A percentile compares a stretch with the other conserved stretches of the same genome.
Evolutionary conservation across 92 coral and sea anemone genomes (phyloP).

Genomic region (Zoanthus gigantus): DNA sequence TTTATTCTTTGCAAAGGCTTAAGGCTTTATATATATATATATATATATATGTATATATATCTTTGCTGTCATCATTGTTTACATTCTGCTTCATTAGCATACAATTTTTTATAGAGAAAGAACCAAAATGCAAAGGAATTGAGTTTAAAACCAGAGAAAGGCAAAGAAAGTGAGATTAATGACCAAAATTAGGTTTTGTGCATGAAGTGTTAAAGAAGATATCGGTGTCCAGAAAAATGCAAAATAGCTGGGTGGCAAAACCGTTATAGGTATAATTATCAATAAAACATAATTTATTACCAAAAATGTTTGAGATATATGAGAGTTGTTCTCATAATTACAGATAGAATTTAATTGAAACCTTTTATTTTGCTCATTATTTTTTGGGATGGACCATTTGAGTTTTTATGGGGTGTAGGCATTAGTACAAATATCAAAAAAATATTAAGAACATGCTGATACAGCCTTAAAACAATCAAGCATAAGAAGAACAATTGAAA

Average conservation of each 20-base stretch:
- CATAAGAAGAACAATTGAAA: not conserved
- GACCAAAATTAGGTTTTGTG: too few species aligned
- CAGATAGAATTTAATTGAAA: conserved; percentile 4
- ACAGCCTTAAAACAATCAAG: not conserved
- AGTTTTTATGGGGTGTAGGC: not conserved
- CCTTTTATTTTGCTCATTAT: not conserved
- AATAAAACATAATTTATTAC: not conserved
- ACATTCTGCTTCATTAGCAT: too few species aligned
- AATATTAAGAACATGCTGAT: conserved; percentile 4
- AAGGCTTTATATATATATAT: not conserved
- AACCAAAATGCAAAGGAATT: too few species aligned
- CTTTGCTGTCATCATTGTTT: not conserved
- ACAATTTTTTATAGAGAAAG: not conserved
- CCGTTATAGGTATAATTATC: conserved; percentile 1
- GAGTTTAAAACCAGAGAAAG: too few species aligned
- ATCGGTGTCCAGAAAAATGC: too few species aligned
- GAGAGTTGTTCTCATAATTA: not conserved
- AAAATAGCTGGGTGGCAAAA: too few species aligned
- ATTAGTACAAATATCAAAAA: not conserved
- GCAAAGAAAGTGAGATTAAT: too few species aligned
- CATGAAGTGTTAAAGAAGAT: too few species aligned
- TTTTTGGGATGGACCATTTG: not conserved
- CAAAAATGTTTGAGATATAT: not conserved
- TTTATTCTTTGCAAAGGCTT: too few species aligned
- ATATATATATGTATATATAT: too few species aligned